Conservation (phyloP, 1,140 invertebrate species). For the Medauroidea extradentata region DNA sequence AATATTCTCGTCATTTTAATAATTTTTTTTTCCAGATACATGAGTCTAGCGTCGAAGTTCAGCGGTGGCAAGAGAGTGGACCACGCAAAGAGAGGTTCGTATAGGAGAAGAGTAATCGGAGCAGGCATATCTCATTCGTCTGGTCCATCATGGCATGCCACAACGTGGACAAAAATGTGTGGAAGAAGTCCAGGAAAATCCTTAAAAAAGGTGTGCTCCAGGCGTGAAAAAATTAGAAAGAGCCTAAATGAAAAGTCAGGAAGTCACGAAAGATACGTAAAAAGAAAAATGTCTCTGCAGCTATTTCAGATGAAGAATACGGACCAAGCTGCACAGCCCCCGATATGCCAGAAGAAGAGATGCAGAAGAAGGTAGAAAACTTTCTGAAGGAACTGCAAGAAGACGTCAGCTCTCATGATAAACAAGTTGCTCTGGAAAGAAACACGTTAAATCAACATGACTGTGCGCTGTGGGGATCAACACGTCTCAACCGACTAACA, state of each 20-base stretch:
- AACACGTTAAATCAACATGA: background rate
- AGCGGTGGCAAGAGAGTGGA: background rate
- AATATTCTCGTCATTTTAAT: too few relatives aligned
- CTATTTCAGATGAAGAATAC: background rate
- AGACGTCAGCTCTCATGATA: background rate
- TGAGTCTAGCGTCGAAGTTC: background rate
- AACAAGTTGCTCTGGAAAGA: background rate
- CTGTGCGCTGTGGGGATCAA: too few relatives aligned
- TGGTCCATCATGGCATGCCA: background rate
- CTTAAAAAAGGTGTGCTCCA: background rate
- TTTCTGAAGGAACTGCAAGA: background rate
- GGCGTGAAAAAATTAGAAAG: background rate
- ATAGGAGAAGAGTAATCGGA: background rate
- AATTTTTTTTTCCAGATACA: background rate
- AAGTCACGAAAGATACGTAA: background rate
- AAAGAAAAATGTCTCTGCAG: background rate
- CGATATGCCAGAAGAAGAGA: background rate
- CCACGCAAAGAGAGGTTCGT: background rate
- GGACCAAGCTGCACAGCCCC: background rate
- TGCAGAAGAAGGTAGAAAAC: background rate
- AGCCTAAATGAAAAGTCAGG: background rate
- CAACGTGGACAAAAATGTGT: background rate
- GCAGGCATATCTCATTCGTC: background rate
- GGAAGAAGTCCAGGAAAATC: constrained; percentile 4
- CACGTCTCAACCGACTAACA: background rate